Percentiles rank a stretch among this genome's conserved stretches.
Evolutionary conservation across 2,113 vertebrate genomes (phyloP).

Genomic region (Laticauda colubrina): DNA sequence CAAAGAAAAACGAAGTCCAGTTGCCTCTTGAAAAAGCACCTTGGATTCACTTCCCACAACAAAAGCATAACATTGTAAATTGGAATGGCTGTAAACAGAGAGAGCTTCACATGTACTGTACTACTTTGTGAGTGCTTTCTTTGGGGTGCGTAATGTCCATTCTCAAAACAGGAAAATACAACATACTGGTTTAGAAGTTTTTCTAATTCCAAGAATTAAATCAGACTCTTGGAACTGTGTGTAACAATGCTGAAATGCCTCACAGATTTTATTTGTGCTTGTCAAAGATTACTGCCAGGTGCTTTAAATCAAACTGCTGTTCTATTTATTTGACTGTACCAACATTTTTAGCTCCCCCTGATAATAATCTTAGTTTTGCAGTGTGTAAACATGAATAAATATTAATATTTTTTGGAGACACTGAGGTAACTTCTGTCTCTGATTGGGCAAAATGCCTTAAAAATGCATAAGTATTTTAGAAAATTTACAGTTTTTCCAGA

Average conservation of each 20-base stretch:
- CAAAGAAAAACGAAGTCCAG: no score
- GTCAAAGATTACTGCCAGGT: background rate
- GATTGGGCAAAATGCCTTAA: background rate
- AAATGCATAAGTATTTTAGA: background rate
- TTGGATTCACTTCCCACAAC: background rate
- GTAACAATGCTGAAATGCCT: background rate
- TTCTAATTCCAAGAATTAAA: background rate
- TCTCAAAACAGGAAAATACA: background rate
- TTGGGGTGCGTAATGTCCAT: background rate
- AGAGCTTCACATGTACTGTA: background rate
- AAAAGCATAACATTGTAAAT: background rate
- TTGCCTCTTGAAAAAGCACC: no score
- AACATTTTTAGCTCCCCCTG: background rate
- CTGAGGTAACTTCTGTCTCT: background rate
- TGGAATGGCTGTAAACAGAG: background rate
- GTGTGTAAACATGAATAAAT: background rate
- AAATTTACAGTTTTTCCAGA: background rate
- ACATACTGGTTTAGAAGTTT: background rate
- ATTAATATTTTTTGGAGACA: background rate
- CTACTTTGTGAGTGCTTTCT: background rate
- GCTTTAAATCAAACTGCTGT: constrained; percentile 1
- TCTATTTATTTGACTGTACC: background rate
- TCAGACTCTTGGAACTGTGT: background rate
- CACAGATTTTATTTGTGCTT: constrained; percentile 4
- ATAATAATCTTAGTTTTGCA: background rate